Conservation (phyloP, 2,888 invertebrate genomes). For the Nyleta sp. region DNA sequence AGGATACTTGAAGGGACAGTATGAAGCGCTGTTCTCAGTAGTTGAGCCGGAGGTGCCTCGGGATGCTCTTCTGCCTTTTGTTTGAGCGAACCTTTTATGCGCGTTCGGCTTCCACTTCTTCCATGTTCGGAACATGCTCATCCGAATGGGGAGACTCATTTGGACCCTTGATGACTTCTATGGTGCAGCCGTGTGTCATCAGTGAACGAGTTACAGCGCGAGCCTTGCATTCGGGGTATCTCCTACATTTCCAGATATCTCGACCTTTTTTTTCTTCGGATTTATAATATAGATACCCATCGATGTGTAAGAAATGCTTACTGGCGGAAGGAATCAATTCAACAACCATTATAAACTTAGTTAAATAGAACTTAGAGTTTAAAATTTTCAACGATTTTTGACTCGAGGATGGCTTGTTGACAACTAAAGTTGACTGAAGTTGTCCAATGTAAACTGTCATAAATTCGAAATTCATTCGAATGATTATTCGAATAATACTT, state of each 20-base stretch:
- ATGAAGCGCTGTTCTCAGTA: slow-evolving; percentile 19
- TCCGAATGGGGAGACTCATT: not conserved
- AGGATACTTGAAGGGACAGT: slow-evolving; percentile 6
- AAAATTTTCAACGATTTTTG: not conserved
- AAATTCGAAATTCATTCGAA: not conserved
- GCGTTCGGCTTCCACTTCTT: no score
- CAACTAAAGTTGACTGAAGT: not conserved
- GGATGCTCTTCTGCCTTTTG: slow-evolving; percentile 18
- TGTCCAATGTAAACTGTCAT: not conserved
- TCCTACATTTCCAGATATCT: not conserved
- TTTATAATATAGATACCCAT: slow-evolving; percentile 4
- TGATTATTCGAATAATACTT: no score
- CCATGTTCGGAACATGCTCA: no score
- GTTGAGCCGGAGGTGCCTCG: slow-evolving; percentile 12
- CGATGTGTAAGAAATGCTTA: not conserved
- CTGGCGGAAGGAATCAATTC: not conserved
- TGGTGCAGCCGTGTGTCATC: not conserved
- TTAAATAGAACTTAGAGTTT: not conserved
- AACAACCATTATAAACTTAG: not conserved
- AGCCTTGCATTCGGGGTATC: not conserved
- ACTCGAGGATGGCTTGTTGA: not conserved
- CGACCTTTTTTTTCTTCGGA: not conserved
- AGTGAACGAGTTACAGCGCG: slow-evolving; percentile 1
- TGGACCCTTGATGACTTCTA: not conserved
- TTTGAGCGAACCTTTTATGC: not conserved